Evolutionary conservation across 2,113 vertebrate genomes (phyloP).

Genomic region (Leptodactylus fuscus): DNA sequence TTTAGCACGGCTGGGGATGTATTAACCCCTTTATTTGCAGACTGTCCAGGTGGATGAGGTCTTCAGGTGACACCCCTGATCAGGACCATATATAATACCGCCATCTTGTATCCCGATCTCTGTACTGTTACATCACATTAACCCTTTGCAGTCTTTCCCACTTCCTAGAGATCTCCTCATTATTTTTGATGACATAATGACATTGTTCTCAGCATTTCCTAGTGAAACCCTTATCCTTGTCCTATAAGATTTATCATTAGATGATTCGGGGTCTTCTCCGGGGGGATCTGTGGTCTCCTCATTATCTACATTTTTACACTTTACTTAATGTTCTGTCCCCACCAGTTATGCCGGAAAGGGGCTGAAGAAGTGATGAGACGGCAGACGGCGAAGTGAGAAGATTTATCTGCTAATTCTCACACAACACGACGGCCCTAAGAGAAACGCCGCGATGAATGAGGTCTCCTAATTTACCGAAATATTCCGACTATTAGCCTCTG

Average conservation of each 20-base stretch:
- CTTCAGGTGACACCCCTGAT: too few species aligned
- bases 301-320: slow-evolving; percentile 50
- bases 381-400: slow-evolving; percentile 43
- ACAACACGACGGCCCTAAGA: slow-evolving; percentile 13
- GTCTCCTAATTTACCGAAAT: neutral
- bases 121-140: too few species aligned
- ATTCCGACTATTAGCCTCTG: neutral
- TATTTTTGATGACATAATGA: neutral
- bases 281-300: slow-evolving; percentile 19
- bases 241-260: slow-evolving; percentile 5
- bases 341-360: slow-evolving; percentile 35
- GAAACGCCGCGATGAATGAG: slow-evolving; percentile 14
- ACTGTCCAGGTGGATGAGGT: too few species aligned
- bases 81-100: too few species aligned
- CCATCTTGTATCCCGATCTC: too few species aligned
- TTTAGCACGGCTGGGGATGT: too few species aligned
- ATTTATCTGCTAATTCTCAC: slow-evolving; percentile 36
- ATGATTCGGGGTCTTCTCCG: neutral
- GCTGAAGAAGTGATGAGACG: slow-evolving; percentile 41
- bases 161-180: neutral
- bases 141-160: neutral
- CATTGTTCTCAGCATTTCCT: neutral
- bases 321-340: slow-evolving; percentile 54
- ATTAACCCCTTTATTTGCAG: too few species aligned
- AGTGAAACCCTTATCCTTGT: neutral